Evolutionary conservation across 1,140 invertebrate genomes (phyloP), one percentile per base, ranked within the genome.

Genomic region (Drosophila navojoa): DNA sequence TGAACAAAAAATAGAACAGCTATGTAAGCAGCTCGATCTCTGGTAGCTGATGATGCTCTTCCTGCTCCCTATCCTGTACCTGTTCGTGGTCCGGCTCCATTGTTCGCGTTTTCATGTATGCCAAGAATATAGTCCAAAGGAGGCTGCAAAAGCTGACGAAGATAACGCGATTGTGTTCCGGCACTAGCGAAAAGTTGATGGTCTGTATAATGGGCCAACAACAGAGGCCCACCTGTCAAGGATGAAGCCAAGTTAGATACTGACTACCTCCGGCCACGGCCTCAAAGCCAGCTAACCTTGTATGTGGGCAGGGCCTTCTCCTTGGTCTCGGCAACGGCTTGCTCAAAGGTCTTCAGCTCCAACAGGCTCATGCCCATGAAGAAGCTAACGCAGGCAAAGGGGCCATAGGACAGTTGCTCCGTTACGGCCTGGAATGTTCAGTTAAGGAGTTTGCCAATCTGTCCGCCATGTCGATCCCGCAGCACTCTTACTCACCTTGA

Each of bases 171-270:
- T 98, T 97, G 77, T 94, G 94, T 89, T 97, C 96, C 27, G 95
- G 94, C 58, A 98, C 93, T 35, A 96, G 92, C 10, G 94, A 93
- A 80, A 97, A 97, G 84, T 98, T 98, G 3, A 97, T 92, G 25
- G 96, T 96, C 92, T 97, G 96, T 32, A 97, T 90, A 57, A 96
- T 81, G 38, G 96, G 96, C 97, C 97, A 98, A 15, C 97, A 93
- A 70, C 95, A 96, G 29, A 95, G 93, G 49, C 95, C 96, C 70
- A 96, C 94, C 96, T 97, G 61, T 19, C 15, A n/a, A 4, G 10
- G 7, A 47, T 9, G 35, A 49, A 35, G 22, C 13, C 42, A 15
- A n/a, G 22, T 27, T 32, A 61, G 45, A 29, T 19, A 38, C 13
- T 13, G 22, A 49, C 15, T 7, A 32, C 29, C 5, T 15, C n/a